A percentile compares a stretch with the other conserved stretches of the same genome.
phyloP scores from a whole-genome alignment of 2,888 invertebrate genomes.

The Eueremaeus valkanovi region DNA sequence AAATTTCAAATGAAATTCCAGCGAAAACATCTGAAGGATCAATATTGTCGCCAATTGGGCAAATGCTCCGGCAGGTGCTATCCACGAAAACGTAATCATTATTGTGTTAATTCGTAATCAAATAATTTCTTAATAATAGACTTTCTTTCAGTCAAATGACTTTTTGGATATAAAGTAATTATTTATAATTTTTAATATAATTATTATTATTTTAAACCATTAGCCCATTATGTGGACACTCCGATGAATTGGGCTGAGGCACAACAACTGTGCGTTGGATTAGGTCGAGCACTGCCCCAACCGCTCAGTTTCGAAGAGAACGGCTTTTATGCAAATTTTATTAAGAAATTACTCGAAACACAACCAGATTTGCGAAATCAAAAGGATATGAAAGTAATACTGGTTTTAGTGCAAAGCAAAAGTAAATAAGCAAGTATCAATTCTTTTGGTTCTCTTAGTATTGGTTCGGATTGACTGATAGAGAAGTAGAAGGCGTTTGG shows the following conservation, averaged over 20 bases:
- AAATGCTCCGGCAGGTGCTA: constrained; percentile 34
- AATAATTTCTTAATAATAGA: no score
- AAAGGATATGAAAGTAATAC: constrained; percentile 12
- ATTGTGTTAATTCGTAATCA: not conserved
- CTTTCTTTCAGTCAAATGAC: not conserved
- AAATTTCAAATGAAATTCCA: not conserved
- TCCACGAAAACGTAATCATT: constrained; percentile 34
- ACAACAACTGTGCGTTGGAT: not conserved
- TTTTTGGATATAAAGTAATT: not conserved
- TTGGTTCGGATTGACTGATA: constrained; percentile 37
- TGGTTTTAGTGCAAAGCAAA: not conserved
- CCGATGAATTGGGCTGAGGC: constrained; percentile 28
- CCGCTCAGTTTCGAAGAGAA: constrained; percentile 22
- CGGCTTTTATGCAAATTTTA: constrained; percentile 22
- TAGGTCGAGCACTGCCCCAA: constrained; percentile 35
- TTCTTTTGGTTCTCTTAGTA: not conserved
- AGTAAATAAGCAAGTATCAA: not conserved
- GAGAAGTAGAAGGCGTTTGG: constrained; percentile 31
- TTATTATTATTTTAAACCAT: not conserved
- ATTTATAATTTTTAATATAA: not conserved
- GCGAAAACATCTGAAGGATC: constrained; percentile 28
- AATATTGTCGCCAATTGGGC: constrained; percentile 29
- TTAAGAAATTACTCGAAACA: not conserved
- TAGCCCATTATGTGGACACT: constrained; percentile 28
- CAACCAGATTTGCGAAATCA: not conserved